Evolutionary conservation across 2,888 invertebrate species (phyloP), one percentile per base, ranked within the genome.

Genomic region (Brenthis daphne): DNA sequence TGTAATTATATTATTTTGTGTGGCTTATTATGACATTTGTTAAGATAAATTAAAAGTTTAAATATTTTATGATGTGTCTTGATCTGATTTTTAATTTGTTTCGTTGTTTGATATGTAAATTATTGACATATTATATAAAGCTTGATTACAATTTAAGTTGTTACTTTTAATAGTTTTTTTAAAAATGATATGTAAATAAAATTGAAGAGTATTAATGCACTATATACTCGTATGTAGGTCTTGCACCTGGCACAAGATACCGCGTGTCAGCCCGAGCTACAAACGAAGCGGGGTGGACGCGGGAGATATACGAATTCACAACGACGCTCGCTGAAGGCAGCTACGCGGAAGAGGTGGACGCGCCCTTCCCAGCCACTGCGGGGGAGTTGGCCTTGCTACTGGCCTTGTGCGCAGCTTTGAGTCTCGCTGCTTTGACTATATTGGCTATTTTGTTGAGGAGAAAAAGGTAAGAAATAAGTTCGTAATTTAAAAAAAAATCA

Each of bases 211-310:
- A 2, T 24, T 1, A 24, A 24, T 24, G 24, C 24, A 24, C 24
- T 33, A 37, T 43, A 43, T 13, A 16, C 16, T 16, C 16, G 16
- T 16, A 20, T 12, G 37, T 54, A 90, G 92, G 92, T 61, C 85
- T 94, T 73, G 83, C 88, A 14, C 93, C 94, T 13, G 94, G 94
- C 1, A 94, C 94, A 57, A 92, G 95, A 82, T 95, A 94, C 81
- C 94, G 94, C 64, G 87, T 95, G 47, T 94, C 94, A 57, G 94
- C 94, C 55, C 92, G 94, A 0, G 95, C 94, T 37, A 93, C 93
- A 8, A 95, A 94, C 79, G 95, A 95, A 79, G 94, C 95, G 6
- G 94, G 94, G 0, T 93, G 93, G 88, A 94, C 94, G 60, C 90
- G 94, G 0, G 94, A 94, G 73, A 93, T 94, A 64, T 95, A 93